A percentile compares a stretch with the other conserved stretches of the same genome.
These are phyloP conservation scores for Megaptera novaeangliae DNA, from an alignment of 2,113 vertebrate species.

Conservation along the genomic window DNA sequence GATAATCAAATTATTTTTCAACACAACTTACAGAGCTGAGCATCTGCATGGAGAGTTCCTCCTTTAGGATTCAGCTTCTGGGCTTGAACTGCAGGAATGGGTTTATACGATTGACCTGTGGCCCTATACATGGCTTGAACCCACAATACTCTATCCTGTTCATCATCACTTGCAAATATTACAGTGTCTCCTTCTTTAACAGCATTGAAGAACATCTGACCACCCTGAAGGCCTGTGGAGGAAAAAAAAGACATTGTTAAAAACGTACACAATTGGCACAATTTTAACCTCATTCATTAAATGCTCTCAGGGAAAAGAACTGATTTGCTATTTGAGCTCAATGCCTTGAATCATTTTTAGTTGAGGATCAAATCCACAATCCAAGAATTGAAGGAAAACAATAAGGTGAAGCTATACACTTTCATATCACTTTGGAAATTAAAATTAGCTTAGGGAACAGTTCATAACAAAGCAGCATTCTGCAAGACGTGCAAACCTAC, in stretches of 20 bases:
- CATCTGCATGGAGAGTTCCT: conserved; percentile 80
- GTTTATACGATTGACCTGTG: conserved; percentile 97
- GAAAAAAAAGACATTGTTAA: conserved; percentile 37
- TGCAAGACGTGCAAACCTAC: not conserved
- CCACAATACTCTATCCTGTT: conserved; percentile 94
- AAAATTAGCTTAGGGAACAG: not conserved
- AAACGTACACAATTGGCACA: not conserved
- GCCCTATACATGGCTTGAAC: conserved; percentile 98
- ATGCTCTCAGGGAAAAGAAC: not conserved
- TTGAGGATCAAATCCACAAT: not conserved
- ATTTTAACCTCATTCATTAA: not conserved
- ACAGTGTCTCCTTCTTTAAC: conserved; percentile 96
- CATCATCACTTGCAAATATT: conserved; percentile 94
- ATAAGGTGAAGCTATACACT: not conserved
- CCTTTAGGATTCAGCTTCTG: conserved; percentile 89
- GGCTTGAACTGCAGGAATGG: conserved; percentile 86
- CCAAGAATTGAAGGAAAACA: not conserved
- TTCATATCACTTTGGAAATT: not conserved
- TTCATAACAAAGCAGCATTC: not conserved
- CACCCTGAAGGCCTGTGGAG: conserved; percentile 91
- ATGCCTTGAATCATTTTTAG: not conserved
- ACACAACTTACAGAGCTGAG: conserved; percentile 87
- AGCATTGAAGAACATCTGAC: conserved; percentile 93
- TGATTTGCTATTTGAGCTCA: not conserved
- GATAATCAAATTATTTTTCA: conserved; percentile 66